Evolutionary conservation across 64 coral and sea anemone species (phyloP).

Genomic region (Porites australiensis): DNA sequence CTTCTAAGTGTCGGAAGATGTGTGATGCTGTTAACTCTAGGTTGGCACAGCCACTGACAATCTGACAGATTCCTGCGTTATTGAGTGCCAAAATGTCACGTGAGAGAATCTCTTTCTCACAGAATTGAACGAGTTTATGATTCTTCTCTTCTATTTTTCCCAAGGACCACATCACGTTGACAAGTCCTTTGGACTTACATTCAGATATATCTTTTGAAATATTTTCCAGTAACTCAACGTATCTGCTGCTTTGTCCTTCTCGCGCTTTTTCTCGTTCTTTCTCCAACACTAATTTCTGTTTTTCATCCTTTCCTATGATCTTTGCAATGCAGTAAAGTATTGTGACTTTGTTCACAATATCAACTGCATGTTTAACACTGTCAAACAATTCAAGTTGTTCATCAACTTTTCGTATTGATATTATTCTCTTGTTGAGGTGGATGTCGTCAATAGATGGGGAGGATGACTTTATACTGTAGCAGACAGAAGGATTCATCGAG

Average conservation of each 20-base stretch:
- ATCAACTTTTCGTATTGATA: not conserved
- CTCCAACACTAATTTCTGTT: not conserved
- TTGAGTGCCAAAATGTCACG: not conserved
- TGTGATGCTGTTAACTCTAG: not conserved
- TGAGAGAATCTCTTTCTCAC: constrained; percentile 2
- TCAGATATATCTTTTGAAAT: not conserved
- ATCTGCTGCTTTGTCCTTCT: not conserved
- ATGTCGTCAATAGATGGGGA: not conserved
- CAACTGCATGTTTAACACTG: not conserved
- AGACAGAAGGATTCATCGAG: not conserved
- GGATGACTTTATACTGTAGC: not conserved
- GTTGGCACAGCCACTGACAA: not conserved
- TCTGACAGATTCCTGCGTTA: constrained; percentile 6
- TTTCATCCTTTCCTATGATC: not conserved
- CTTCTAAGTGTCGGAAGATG: not conserved
- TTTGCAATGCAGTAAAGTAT: constrained; percentile 19
- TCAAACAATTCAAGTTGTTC: not conserved
- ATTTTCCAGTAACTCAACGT: constrained; percentile 2
- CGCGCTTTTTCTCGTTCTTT: not conserved
- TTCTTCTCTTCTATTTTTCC: not conserved
- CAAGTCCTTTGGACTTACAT: not conserved
- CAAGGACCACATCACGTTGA: constrained; percentile 6
- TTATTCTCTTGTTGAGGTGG: not conserved
- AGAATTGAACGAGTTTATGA: not conserved
- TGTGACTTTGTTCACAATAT: constrained; percentile 5